Evolutionary conservation across 2,797 vertebrate species (phyloP).

Genomic region (Sciurus vulgaris): DNA sequence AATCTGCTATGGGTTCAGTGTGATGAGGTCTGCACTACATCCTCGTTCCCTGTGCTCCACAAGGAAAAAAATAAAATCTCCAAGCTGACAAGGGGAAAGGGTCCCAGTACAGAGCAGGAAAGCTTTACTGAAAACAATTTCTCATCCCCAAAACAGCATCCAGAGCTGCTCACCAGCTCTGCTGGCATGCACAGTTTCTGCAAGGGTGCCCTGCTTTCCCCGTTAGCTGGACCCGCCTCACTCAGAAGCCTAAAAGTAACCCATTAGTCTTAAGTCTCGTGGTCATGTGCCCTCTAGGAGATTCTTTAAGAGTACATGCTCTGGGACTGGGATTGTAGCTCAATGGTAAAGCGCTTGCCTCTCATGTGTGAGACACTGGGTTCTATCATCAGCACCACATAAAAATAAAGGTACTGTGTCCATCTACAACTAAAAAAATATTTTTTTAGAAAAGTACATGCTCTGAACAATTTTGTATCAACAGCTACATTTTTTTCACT

Average conservation of each 20-base stretch:
- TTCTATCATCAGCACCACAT: too few species aligned
- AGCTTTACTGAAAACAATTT: too few species aligned
- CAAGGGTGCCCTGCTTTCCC: neutral
- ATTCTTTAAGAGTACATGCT: neutral
- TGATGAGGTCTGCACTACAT: too few species aligned
- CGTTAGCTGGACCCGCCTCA: neutral
- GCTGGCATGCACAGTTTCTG: neutral
- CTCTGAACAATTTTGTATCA: neutral
- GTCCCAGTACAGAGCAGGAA: rapidly evolving
- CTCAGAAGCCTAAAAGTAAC: neutral
- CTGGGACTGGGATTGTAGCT: too few species aligned
- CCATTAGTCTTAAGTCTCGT: neutral
- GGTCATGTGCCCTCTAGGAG: neutral
- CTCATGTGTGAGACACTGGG: too few species aligned
- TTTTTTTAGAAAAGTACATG: too few species aligned
- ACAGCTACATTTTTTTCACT: neutral
- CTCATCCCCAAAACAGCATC: rapidly evolving
- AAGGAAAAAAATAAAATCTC: rapidly evolving
- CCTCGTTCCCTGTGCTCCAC: neutral
- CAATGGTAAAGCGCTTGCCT: too few species aligned
- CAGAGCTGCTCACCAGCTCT: rapidly evolving
- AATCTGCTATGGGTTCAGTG: neutral
- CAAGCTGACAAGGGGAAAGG: too few species aligned
- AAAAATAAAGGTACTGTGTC: too few species aligned
- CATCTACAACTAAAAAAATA: too few species aligned